Conservation (phyloP, 2,113 vertebrate species). For the zebrafish (Danio rerio) region DNA sequence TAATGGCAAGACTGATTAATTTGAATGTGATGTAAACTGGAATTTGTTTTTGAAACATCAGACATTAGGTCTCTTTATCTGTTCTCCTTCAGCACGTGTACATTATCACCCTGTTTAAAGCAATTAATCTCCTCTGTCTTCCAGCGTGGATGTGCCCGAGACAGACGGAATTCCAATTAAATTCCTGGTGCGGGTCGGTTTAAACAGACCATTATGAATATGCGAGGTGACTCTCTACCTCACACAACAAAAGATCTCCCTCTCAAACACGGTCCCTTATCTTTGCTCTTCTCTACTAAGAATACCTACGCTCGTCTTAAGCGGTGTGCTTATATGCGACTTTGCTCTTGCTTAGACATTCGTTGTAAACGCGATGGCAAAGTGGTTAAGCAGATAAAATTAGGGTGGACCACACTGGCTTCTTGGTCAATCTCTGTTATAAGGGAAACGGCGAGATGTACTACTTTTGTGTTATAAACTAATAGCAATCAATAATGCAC, state of each 20-base stretch:
- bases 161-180: constrained; percentile 73
- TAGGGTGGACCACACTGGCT: background rate
- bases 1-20: background rate
- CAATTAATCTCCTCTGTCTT: constrained; percentile 26
- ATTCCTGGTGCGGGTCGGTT: constrained; percentile 71
- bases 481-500: constrained; percentile 40
- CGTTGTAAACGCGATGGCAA: constrained; percentile 46
- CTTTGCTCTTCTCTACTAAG: background rate
- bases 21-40: background rate
- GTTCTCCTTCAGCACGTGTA: background rate
- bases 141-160: constrained; percentile 59
- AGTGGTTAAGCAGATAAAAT: background rate
- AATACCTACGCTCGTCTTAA: background rate
- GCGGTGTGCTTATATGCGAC: background rate
- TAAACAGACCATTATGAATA: constrained; percentile 58
- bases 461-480: constrained; percentile 59
- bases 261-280: constrained; percentile 11
- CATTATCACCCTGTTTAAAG: constrained; percentile 6
- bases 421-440: background rate
- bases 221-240: constrained; percentile 3
- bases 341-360: constrained; percentile 66
- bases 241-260: constrained; percentile 23
- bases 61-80: constrained; percentile 12
- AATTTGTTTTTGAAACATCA: background rate
- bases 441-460: background rate